These are phyloP conservation scores for Adela reaumurella DNA, from an alignment of 2,888 invertebrate species.

Conservation along the genomic window DNA sequence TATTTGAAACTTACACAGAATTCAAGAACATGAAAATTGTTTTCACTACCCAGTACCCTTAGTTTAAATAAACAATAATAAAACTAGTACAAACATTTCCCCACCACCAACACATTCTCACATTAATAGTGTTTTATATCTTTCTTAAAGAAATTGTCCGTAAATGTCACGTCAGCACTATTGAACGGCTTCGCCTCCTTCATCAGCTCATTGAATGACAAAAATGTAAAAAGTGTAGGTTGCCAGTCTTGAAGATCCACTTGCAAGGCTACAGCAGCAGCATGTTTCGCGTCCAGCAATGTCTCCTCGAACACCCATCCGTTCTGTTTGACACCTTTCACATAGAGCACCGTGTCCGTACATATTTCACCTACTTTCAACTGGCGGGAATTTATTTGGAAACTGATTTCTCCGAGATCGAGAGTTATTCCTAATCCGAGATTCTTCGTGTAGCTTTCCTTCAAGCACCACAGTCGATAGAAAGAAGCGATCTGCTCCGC, in stretches of 20 bases:
- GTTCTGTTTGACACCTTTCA: conserved; percentile 51
- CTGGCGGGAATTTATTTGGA: conserved; percentile 58
- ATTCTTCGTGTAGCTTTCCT: conserved; percentile 93
- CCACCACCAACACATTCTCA: conserved; percentile 4
- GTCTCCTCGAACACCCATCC: conserved; percentile 85
- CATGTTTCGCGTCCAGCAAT: conserved; percentile 69
- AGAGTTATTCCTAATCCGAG: conserved; percentile 80
- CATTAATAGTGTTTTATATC: conserved; percentile 28
- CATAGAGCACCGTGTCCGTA: conserved; percentile 63
- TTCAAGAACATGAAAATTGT: no score
- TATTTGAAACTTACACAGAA: no score
- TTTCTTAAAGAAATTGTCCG: conserved; percentile 57
- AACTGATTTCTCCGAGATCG: conserved; percentile 73
- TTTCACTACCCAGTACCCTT: no score
- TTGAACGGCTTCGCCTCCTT: conserved; percentile 37
- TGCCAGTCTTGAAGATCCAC: conserved; percentile 19
- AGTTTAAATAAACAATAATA: no score
- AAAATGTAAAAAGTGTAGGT: conserved; percentile 39
- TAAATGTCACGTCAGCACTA: conserved; percentile 52
- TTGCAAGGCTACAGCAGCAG: conserved; percentile 69
- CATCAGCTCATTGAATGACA: conserved; percentile 61
- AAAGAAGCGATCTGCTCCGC: conserved; percentile 72
- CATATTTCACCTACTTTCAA: conserved; percentile 39
- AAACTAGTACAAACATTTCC: no score
- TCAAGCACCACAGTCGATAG: conserved; percentile 89